Base-by-base conservation (phyloP, 1,140 invertebrate genomes). In the Varroa destructor region DNA sequence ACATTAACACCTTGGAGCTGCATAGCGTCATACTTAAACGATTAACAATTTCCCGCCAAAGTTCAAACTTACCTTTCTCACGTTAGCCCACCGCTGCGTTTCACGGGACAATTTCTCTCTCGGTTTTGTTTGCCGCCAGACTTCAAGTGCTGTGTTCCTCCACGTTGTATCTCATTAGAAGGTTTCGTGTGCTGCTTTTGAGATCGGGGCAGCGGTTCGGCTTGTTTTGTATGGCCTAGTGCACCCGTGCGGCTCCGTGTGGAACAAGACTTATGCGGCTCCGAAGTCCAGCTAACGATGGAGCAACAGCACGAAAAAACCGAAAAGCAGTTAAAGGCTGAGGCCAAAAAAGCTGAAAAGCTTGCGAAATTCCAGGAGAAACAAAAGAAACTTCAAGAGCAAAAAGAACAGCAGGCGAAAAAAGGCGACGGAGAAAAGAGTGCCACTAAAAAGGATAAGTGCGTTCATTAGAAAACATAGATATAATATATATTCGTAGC, bases 291-390 rank as follows among this genome's bases (percentile, higher is more conserved):
- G 14, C 37, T 67, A 40, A 40, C 40, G 46, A 67, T 67, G 61
- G 76, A 73, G 1, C 72, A 71, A 42, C 74, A 75, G 51, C 43
- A 46, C 6, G 84, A 83, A 70, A 92, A 92, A 81, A 87, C 88
- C 25, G 88, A 88, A 0, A 93, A 93, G 78, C 90, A 93, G 78
- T 79, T 92, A 55, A 88, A 91, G 78, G 93, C 93, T 78, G 90
- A 93, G 80, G 89, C 88, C 0, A 88, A 90, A 74, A 92, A 91
- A 77, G 85, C 87, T 55, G 90, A 89, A 0, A 94, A 94, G 78
- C 82, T 93, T 73, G 90, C 91, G 74, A 97, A 95, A 81, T 87
- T 95, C 57, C 88, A 91, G 78, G 88, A 90, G 71, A 95, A 95
- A 78, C 83, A 91, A 77, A 89, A 77, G 80, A 82, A 72, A 82